A percentile compares a stretch with the other conserved stretches of the same genome.
Conservation (phyloP, 2,113 vertebrate species). For the Thalassoma bifasciatum region DNA sequence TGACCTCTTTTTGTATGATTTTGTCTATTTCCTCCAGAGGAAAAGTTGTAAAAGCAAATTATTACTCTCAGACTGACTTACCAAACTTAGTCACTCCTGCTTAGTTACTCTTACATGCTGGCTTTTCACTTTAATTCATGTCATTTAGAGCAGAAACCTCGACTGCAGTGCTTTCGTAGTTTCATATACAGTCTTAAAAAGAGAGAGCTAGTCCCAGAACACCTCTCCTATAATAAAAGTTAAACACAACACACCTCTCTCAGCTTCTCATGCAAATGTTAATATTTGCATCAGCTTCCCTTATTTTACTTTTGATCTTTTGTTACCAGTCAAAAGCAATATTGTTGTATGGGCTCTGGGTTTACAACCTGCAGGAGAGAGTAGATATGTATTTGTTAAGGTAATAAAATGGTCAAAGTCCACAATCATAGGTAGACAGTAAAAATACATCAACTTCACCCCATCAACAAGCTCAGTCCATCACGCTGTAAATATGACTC, state of each 20-base stretch:
- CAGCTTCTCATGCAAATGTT: background rate
- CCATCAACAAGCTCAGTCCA: background rate
- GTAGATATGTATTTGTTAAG: background rate
- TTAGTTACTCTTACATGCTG: no score
- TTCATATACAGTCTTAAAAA: no score
- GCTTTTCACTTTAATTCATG: no score
- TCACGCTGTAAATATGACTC: background rate
- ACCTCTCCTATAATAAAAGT: no score
- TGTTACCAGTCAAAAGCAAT: slow-evolving; percentile 7
- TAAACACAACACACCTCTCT: background rate
- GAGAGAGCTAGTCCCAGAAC: no score
- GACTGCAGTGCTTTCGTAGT: no score
- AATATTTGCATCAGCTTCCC: background rate
- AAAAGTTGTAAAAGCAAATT: no score
- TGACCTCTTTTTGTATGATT: no score
- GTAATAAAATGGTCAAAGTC: slow-evolving; percentile 38
- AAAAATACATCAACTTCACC: background rate
- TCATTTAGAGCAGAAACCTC: no score
- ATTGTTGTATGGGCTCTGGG: slow-evolving; percentile 9
- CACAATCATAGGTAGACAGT: background rate
- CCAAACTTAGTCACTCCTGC: no score
- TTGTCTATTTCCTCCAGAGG: no score
- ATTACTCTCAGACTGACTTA: no score
- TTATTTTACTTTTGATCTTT: background rate
- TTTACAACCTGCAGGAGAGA: slow-evolving; percentile 12